Evolutionary conservation across 1,140 invertebrate genomes (phyloP).

Genomic region (Protaetia brevitarsis): DNA sequence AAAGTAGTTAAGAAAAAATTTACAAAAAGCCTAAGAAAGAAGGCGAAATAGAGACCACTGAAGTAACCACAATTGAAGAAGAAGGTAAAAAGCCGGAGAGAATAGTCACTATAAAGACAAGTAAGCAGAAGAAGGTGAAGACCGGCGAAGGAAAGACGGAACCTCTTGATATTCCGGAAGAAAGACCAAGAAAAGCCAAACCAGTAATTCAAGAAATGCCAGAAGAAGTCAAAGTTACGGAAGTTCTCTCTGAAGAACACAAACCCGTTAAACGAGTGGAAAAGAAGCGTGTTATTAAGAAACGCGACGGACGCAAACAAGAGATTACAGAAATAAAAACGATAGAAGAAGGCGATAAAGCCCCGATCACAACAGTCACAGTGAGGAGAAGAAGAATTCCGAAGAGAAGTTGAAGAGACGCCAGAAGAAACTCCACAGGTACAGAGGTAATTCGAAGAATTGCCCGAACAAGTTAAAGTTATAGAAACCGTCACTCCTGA

Average conservation of each 20-base stretch:
- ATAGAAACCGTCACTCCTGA: slow-evolving; percentile 37
- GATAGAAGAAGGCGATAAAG: slow-evolving; percentile 43
- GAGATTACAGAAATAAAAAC: slow-evolving; percentile 44
- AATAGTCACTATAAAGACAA: slow-evolving; percentile 47
- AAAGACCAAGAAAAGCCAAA: slow-evolving; percentile 24
- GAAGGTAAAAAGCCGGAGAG: slow-evolving; percentile 49
- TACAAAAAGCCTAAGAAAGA: slow-evolving; percentile 28
- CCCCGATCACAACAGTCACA: slow-evolving; percentile 44
- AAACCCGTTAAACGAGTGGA: slow-evolving; percentile 39
- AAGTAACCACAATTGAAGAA: slow-evolving; percentile 53
- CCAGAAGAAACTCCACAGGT: slow-evolving; percentile 28
- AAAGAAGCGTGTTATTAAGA: slow-evolving; percentile 41
- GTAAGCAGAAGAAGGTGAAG: slow-evolving; percentile 27
- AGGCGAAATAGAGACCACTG: slow-evolving; percentile 46
- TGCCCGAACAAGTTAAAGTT: slow-evolving; percentile 41
- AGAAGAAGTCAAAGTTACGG: slow-evolving; percentile 46
- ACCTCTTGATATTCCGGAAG: not conserved
- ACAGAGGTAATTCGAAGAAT: slow-evolving; percentile 38
- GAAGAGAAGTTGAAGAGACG: slow-evolving; percentile 27
- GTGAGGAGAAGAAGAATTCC: slow-evolving; percentile 45
- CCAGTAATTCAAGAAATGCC: slow-evolving; percentile 41
- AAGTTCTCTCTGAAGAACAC: slow-evolving; percentile 41
- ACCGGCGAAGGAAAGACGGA: slow-evolving; percentile 48
- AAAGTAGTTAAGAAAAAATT: slow-evolving; percentile 37
- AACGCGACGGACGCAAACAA: slow-evolving; percentile 39